phyloP scores from a whole-genome alignment of 2,888 invertebrate species.

The Andrena marginata region DNA sequence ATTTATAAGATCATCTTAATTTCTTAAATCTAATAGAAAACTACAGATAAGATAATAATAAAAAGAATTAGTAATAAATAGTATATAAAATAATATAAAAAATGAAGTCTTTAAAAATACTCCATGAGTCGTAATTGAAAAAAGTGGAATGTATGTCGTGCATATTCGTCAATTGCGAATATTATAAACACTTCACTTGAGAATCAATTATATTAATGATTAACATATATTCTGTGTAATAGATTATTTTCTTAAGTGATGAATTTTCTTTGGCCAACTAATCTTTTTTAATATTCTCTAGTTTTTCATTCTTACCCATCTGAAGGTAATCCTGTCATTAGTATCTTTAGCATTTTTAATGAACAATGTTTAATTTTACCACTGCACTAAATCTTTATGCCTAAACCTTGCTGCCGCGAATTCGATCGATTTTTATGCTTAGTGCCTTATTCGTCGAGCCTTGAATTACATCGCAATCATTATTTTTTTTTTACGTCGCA shows the following conservation, averaged over 20 bases:
- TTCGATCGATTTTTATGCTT: background rate
- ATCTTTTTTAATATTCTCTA: no score
- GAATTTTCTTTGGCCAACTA: no score
- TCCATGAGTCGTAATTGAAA: background rate
- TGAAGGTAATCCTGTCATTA: no score
- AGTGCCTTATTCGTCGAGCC: constrained; percentile 1
- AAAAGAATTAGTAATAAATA: background rate
- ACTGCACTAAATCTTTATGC: background rate
- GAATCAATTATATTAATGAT: background rate
- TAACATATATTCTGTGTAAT: background rate
- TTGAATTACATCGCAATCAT: background rate
- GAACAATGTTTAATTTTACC: background rate
- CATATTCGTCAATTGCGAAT: no score
- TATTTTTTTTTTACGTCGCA: background rate
- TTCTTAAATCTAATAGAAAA: background rate
- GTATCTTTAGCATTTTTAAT: no score
- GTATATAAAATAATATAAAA: background rate
- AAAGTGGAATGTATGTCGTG: background rate
- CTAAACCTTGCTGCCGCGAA: no score
- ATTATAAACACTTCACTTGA: background rate
- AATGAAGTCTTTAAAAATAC: background rate
- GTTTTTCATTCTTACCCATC: no score
- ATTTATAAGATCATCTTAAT: background rate
- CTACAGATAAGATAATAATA: background rate
- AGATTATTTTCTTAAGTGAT: no score